Base-by-base conservation (phyloP, 2,113 vertebrate species). In the Pavo muticus region DNA sequence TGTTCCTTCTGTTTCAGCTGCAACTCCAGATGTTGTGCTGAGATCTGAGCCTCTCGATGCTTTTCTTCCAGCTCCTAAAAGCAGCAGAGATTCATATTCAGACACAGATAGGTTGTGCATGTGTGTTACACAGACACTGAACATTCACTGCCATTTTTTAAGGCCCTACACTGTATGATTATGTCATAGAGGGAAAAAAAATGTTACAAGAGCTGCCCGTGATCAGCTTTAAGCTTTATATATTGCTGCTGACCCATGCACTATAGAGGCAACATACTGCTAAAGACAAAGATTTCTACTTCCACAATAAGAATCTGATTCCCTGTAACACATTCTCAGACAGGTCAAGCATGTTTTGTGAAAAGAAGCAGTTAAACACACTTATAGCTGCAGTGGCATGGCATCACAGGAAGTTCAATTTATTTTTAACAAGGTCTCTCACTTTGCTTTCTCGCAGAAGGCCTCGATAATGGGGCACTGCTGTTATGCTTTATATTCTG, bases 1-100 rank as follows among this genome's bases (percentile, higher is more conserved):
- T 98, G 98, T 61, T 99, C 99, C 85, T 99, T 99, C 97, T 99
- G 99, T 86, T 99, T 99, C 97, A 99, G 98, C 76, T 99, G 99
- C 82, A 98, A 95, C 96, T 99, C 99, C 64, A 99, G 95, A 42
- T 99, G 98, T 84, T 99, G 99, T 45, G 98, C 98, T 71, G 98
- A 97, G 2, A 98, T 97, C 90, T 99, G 99, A 44, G 98, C 98
- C 93, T 99, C 99, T 42, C 99, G 97, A 75, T 99, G 98, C 87
- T 98, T 99, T 95, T 99, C 99, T 92, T 99, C 99, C 95, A 99
- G 97, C 86, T 99, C 99, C 99, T 99, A 84, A 77, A 97, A 67
- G 77, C 44, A 96, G 48, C 83, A 95, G 94, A 95, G 74, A 97
- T 42, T 75, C 69, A 71, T 10, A 83, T 91, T 96, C 47, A 96